Evolutionary conservation across 1,140 invertebrate genomes (phyloP), one percentile per base, ranked within the genome.

Genomic region (Lucilia sericata): DNA sequence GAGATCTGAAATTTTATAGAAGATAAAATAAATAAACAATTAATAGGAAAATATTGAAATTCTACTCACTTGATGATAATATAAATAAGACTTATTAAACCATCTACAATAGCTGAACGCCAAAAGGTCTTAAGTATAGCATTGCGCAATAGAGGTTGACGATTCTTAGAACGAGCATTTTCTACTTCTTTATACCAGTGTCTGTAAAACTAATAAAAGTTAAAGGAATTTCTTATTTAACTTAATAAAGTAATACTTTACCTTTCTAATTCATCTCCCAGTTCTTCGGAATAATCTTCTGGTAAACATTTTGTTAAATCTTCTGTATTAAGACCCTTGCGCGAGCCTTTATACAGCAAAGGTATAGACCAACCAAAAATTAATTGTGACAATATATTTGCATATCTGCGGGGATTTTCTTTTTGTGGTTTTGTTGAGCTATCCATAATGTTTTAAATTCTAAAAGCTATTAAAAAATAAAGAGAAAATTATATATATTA

Each of bases 151-250:
- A 85, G 86, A 0, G 93, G 93, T 74, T 92, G 91, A 19, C 87
- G 86, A 0, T 88, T 86, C 25, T 88, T 86, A 0, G 87, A 86
- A 42, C 88, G 85, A 0, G 92, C 91, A 1, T 83, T 83, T 34
- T 88, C 86, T 47, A 93, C 17, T 87, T 94, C 93, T 74, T 90
- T 87, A n/a, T 88, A 87, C 92, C 92, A 93, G 86, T 92, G 88
- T 85, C 92, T 30, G 25, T 30, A 30, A 30, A 30, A 30, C 1
- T 1, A 30, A 30, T 30, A 30, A 30, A 30, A 30, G 25, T 30
- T 30, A 30, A 30, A 30, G 25, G 25, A 30, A 30, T 30, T 30
- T 30, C 1, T 30, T 3, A 30, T 30, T 30, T 30, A 30, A 30
- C 3, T 3, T 30, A 30, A 30, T n/a, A n/a, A n/a, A n/a, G n/a